These are phyloP conservation scores for Drosophila limbata DNA, from an alignment of 2,888 invertebrate species.

Conservation along the genomic window DNA sequence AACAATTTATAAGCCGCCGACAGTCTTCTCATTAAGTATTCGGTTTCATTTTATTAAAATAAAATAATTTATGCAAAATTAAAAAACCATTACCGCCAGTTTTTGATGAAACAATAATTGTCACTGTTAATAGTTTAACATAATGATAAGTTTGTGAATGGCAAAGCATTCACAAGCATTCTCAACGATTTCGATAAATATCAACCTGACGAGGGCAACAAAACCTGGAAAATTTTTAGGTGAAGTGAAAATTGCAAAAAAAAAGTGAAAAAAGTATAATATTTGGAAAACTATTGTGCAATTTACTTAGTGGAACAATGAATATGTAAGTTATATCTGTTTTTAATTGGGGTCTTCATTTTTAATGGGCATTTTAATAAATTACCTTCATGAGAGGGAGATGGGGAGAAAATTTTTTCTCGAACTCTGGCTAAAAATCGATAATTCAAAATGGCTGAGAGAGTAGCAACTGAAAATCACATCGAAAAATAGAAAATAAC, in stretches of 20 bases:
- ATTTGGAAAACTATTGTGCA: slow-evolving; percentile 61
- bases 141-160: slow-evolving; percentile 13
- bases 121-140: slow-evolving; percentile 5
- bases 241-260: slow-evolving; percentile 72
- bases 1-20: background rate
- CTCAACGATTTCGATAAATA: slow-evolving; percentile 29
- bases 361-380: background rate
- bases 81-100: background rate
- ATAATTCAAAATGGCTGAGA: slow-evolving; percentile 75
- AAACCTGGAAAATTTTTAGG: slow-evolving; percentile 70
- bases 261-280: slow-evolving; percentile 44
- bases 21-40: background rate
- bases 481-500: slow-evolving; percentile 46
- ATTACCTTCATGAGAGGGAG: slow-evolving; percentile 32
- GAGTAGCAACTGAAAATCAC: slow-evolving; percentile 67
- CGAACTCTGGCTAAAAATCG: slow-evolving; percentile 65
- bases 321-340: slow-evolving; percentile 60
- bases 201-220: slow-evolving; percentile 61
- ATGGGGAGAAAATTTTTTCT: slow-evolving; percentile 31
- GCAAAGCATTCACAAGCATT: slow-evolving; percentile 20
- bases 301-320: slow-evolving; percentile 48
- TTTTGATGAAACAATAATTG: background rate
- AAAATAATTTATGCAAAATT: background rate
- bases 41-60: background rate
- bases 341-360: background rate